Evolutionary conservation across 2,888 invertebrate species (phyloP).

Genomic region (Anarsia innoxiella): DNA sequence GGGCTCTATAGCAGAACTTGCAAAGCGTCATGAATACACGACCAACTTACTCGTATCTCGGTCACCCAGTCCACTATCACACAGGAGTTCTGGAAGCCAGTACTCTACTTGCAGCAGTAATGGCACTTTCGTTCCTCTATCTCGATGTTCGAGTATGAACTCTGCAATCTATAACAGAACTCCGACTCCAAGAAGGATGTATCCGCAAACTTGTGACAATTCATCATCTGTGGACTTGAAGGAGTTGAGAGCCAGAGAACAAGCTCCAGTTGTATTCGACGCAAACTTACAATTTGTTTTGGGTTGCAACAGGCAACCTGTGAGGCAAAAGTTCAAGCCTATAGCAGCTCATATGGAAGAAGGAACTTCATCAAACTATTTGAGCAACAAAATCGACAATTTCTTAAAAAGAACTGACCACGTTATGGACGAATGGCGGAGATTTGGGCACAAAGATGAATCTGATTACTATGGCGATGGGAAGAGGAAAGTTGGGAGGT

Average conservation of each 20-base stretch:
- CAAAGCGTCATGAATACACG: slow-evolving; percentile 52
- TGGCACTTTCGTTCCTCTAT: slow-evolving; percentile 55
- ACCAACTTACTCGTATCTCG: slow-evolving; percentile 57
- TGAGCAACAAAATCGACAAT: slow-evolving; percentile 84
- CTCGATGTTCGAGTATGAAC: slow-evolving; percentile 59
- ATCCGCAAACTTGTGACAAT: slow-evolving; percentile 76
- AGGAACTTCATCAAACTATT: slow-evolving; percentile 83
- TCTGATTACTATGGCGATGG: slow-evolving; percentile 50
- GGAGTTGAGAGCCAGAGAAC: slow-evolving; percentile 79
- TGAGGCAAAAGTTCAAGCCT: slow-evolving; percentile 80
- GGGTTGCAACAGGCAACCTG: slow-evolving; percentile 81
- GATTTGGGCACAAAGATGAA: slow-evolving; percentile 78
- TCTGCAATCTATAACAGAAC: slow-evolving; percentile 53
- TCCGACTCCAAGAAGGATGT: slow-evolving; percentile 79
- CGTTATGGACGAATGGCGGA: slow-evolving; percentile 90
- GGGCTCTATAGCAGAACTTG: slow-evolving; percentile 67
- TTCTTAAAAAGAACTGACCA: slow-evolving; percentile 90
- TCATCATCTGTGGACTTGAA: slow-evolving; percentile 68
- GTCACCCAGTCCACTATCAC: slow-evolving; percentile 75
- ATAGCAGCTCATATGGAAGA: slow-evolving; percentile 85
- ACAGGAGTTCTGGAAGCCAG: slow-evolving; percentile 59
- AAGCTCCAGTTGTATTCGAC: slow-evolving; percentile 86
- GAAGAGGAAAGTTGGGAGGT: slow-evolving; percentile 72
- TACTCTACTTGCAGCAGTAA: slow-evolving; percentile 69
- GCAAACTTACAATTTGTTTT: slow-evolving; percentile 87